A percentile compares a stretch with the other conserved stretches of the same genome.
phyloP scores from a whole-genome alignment of 1,140 invertebrate genomes.

The Helicoverpa zea region DNA sequence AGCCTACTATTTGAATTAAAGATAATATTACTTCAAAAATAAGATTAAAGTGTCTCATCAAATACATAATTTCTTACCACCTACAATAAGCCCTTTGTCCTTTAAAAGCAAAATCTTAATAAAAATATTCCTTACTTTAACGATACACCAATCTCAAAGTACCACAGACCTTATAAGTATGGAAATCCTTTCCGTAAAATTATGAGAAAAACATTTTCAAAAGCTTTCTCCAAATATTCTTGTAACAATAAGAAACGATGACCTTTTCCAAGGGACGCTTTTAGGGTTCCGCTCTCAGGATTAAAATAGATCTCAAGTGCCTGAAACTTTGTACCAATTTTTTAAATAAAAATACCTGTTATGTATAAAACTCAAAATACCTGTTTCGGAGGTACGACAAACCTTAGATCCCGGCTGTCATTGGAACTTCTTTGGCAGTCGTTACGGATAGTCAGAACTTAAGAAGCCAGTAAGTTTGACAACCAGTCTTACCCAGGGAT shows the following conservation, averaged over 20 bases:
- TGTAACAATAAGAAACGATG: constrained; percentile 29
- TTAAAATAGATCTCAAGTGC: too few species aligned
- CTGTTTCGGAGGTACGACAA: too few species aligned
- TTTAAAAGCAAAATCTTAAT: background rate
- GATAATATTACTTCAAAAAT: too few species aligned
- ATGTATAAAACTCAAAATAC: too few species aligned
- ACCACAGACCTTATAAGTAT: constrained; percentile 24
- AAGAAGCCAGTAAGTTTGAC: too few species aligned
- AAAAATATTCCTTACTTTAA: constrained; percentile 16
- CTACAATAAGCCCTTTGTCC: background rate
- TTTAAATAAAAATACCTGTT: too few species aligned
- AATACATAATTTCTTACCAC: background rate
- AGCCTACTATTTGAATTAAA: too few species aligned
- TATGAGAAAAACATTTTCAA: constrained; percentile 18
- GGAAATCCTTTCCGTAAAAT: constrained; percentile 25
- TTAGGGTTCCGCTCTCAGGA: constrained; percentile 1
- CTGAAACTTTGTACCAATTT: too few species aligned
- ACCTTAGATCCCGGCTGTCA: too few species aligned
- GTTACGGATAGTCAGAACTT: too few species aligned
- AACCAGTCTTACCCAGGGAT: too few species aligned
- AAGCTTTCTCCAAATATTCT: constrained; percentile 32
- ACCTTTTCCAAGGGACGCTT: constrained; percentile 2
- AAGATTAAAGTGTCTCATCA: background rate
- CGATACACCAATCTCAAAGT: constrained; percentile 25
- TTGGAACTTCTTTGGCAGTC: too few species aligned